These are phyloP conservation scores for Zygogramma bicolorata DNA, from an alignment of 2,888 invertebrate genomes.

Conservation along the genomic window DNA sequence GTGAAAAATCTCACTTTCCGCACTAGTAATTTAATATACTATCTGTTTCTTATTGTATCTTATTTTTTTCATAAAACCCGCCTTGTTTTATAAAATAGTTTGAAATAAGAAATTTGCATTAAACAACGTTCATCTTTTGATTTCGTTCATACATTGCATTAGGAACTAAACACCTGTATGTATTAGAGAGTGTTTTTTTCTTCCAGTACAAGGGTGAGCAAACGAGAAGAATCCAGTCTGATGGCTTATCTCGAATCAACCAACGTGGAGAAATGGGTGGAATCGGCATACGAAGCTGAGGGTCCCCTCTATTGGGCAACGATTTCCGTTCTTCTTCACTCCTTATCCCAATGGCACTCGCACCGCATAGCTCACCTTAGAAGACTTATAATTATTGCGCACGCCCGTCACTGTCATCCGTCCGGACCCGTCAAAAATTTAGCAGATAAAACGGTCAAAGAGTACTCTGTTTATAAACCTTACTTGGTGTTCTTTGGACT, in stretches of 20 bases:
- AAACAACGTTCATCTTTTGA: too few species aligned
- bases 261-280: slow-evolving; percentile 77
- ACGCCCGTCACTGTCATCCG: slow-evolving; percentile 78
- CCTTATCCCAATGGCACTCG: slow-evolving; percentile 82
- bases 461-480: slow-evolving; percentile 87
- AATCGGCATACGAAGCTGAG: slow-evolving; percentile 90
- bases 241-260: slow-evolving; percentile 78
- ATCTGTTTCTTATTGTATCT: too few species aligned
- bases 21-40: too few species aligned
- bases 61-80: too few species aligned
- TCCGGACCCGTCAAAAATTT: slow-evolving; percentile 72
- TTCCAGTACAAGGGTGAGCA: slow-evolving; percentile 79
- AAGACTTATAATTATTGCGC: slow-evolving; percentile 82
- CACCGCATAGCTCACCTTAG: slow-evolving; percentile 79
- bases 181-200: too few species aligned
- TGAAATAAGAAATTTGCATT: too few species aligned
- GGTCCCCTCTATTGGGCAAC: slow-evolving; percentile 91
- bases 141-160: too few species aligned
- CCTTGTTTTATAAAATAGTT: too few species aligned
- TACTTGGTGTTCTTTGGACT: slow-evolving; percentile 88
- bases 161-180: too few species aligned
- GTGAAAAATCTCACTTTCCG: too few species aligned
- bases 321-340: slow-evolving; percentile 83
- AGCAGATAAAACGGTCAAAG: slow-evolving; percentile 70
- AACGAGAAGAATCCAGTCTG: slow-evolving; percentile 84